These are phyloP conservation scores for Troglohyphantes excavatus DNA, from an alignment of 2,888 invertebrate species.

Conservation along the genomic window DNA sequence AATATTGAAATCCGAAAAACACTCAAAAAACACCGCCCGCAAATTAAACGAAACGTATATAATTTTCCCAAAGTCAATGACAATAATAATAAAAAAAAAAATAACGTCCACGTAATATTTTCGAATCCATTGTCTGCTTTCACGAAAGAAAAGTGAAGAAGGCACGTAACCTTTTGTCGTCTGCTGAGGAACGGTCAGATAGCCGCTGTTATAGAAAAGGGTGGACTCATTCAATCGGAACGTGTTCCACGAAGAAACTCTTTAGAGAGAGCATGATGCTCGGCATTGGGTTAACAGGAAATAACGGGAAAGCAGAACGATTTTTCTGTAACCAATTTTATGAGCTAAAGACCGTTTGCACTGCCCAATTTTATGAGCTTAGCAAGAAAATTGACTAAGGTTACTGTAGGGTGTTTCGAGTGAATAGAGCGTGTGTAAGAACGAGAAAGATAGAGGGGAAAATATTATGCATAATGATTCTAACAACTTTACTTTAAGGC, in stretches of 20 bases:
- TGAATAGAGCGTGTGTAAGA: no score
- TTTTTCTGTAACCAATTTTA: neutral
- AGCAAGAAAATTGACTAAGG: neutral
- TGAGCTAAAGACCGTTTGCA: neutral
- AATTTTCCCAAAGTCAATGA: neutral
- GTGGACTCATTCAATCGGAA: conserved; percentile 4
- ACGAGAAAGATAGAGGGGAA: no score
- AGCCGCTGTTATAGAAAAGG: neutral
- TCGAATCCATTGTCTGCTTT: conserved; percentile 28
- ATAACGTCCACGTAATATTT: neutral
- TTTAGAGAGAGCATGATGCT: conserved; percentile 4
- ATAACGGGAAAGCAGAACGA: neutral
- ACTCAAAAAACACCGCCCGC: no score
- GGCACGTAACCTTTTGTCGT: conserved; percentile 10
- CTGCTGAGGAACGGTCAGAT: neutral
- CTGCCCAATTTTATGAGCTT: neutral
- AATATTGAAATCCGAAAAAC: no score
- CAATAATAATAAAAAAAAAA: conserved; percentile 21
- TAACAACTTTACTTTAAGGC: no score
- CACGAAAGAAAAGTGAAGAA: neutral
- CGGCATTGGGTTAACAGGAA: conserved; percentile 18
- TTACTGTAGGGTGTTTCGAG: no score
- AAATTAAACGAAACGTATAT: neutral
- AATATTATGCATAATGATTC: no score
- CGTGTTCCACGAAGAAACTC: neutral